phyloP scores from a whole-genome alignment of 1,140 invertebrate genomes.

The Euura saliciscinereae region DNA sequence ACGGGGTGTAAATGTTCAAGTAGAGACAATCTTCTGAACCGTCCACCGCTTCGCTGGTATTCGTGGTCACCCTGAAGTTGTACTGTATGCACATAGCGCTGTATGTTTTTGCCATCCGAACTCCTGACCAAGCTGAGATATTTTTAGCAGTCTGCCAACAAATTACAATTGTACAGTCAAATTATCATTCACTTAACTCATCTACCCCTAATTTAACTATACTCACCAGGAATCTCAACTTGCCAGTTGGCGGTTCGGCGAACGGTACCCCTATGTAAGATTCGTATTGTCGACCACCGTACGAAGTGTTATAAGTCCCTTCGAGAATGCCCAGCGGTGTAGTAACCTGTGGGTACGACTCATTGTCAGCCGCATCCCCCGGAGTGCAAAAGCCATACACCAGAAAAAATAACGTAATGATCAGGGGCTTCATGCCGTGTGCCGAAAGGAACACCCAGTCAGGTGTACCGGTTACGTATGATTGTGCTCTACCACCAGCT shows the following conservation, averaged over 20 bases:
- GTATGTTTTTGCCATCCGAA: slow-evolving; percentile 80
- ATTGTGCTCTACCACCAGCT: too few relatives aligned
- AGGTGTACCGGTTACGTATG: too few relatives aligned
- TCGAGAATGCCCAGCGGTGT: background rate
- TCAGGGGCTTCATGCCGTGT: too few relatives aligned
- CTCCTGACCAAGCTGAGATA: background rate
- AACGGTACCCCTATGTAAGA: slow-evolving; percentile 90
- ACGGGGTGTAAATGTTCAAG: slow-evolving; percentile 62
- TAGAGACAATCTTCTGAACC: slow-evolving; percentile 66
- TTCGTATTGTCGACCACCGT: slow-evolving; percentile 54
- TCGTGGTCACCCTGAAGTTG: background rate
- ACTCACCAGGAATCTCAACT: slow-evolving; percentile 77
- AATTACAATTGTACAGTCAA: background rate
- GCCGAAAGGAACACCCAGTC: too few relatives aligned
- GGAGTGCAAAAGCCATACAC: background rate
- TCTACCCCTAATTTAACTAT: too few relatives aligned
- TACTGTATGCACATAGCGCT: slow-evolving; percentile 83
- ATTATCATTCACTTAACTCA: background rate
- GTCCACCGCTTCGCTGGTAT: background rate
- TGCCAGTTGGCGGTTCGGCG: slow-evolving; percentile 78
- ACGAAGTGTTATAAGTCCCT: background rate
- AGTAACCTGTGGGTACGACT: background rate
- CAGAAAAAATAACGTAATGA: background rate
- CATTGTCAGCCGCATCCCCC: background rate
- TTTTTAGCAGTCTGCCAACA: background rate